phyloP scores from a whole-genome alignment of 2,888 invertebrate species.

The Tipula confusa region DNA sequence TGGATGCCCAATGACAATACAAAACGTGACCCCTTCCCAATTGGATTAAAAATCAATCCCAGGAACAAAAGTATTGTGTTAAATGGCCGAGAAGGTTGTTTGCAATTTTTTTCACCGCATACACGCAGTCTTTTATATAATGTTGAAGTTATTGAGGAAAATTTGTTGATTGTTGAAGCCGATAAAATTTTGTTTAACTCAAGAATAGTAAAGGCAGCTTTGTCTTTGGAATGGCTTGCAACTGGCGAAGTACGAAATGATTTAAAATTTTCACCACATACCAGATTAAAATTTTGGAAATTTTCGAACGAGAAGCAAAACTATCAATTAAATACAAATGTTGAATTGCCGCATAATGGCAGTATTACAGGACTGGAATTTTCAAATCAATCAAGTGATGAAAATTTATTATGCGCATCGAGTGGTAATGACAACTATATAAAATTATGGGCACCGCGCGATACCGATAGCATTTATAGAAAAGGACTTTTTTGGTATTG shows the following conservation, averaged over 20 bases:
- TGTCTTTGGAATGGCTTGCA: slow-evolving; percentile 69
- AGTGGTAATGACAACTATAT: slow-evolving; percentile 64
- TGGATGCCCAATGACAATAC: slow-evolving; percentile 53
- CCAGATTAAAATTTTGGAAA: slow-evolving; percentile 72
- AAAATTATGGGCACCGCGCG: slow-evolving; percentile 60
- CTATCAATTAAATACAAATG: slow-evolving; percentile 63
- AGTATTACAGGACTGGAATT: slow-evolving; percentile 59
- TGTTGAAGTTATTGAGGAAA: slow-evolving; percentile 69
- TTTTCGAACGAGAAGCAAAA: slow-evolving; percentile 57
- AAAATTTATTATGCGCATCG: slow-evolving; percentile 57
- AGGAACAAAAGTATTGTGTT: slow-evolving; percentile 61
- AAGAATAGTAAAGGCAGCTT: slow-evolving; percentile 62
- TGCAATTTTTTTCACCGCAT: slow-evolving; percentile 68
- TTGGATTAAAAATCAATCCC: slow-evolving; percentile 55
- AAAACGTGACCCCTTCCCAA: slow-evolving; percentile 49
- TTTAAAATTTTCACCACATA: slow-evolving; percentile 56
- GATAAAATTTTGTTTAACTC: slow-evolving; percentile 58
- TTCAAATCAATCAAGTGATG: slow-evolving; percentile 52
- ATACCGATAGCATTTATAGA: slow-evolving; percentile 37
- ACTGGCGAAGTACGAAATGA: slow-evolving; percentile 64
- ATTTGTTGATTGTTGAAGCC: slow-evolving; percentile 62
- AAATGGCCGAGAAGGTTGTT: slow-evolving; percentile 67
- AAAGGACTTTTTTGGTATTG: slow-evolving; percentile 57
- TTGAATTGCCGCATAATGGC: slow-evolving; percentile 67
- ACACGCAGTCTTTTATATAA: slow-evolving; percentile 64